Percentiles rank a stretch among this genome's conserved stretches.
These are phyloP conservation scores for Aproaerema taeniolella DNA, from an alignment of 2,888 invertebrate genomes.

Conservation along the genomic window DNA sequence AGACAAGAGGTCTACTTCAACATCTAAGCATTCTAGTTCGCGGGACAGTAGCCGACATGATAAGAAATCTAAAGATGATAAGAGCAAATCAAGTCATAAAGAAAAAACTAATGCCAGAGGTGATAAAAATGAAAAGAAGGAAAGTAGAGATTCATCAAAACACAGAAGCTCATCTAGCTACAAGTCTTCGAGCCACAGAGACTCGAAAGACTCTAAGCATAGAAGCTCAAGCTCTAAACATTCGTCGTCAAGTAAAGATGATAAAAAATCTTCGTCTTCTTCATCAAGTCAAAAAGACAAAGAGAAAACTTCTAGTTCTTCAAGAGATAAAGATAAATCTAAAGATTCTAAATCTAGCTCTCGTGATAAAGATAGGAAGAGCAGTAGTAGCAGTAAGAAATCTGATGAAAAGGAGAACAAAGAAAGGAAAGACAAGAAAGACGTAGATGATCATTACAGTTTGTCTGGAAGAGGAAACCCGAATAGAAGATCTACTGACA, in stretches of 20 bases:
- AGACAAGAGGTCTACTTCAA: constrained; percentile 57
- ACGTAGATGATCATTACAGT: constrained; percentile 84
- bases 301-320: constrained; percentile 47
- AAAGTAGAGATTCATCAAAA: constrained; percentile 57
- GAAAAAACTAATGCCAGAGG: constrained; percentile 29
- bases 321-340: constrained; percentile 49
- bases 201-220: constrained; percentile 49
- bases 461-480: constrained; percentile 80
- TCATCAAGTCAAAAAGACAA: constrained; percentile 54
- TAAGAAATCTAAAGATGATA: constrained; percentile 59
- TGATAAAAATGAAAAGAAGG: constrained; percentile 24
- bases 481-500: constrained; percentile 84
- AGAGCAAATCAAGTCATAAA: constrained; percentile 51
- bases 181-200: constrained; percentile 48
- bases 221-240: constrained; percentile 51
- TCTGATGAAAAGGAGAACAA: constrained; percentile 55
- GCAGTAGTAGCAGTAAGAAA: constrained; percentile 36
- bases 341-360: constrained; percentile 54
- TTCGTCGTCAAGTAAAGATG: constrained; percentile 50
- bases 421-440: constrained; percentile 69
- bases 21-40: constrained; percentile 42
- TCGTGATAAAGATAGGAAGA: constrained; percentile 48
- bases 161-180: constrained; percentile 45
- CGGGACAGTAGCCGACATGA: constrained; percentile 55
- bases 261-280: constrained; percentile 51